Conservation (phyloP, 2,888 invertebrate genomes). For the Drosophila pseudotalamancana region DNA sequence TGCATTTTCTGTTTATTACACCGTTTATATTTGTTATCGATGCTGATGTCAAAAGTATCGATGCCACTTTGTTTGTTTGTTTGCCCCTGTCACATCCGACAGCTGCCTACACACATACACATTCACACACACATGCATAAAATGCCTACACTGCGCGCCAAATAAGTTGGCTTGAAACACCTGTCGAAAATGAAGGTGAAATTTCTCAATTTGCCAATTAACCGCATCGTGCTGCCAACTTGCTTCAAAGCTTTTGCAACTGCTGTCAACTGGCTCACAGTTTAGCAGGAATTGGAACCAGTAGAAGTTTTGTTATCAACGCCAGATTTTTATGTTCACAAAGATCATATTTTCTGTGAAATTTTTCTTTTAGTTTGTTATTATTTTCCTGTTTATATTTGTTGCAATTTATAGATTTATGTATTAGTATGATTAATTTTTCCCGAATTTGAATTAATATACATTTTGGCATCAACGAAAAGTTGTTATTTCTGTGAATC, state of each 20-base stretch:
- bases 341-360: too few species aligned
- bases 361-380: too few species aligned
- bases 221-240: not conserved
- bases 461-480: too few species aligned
- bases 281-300: not conserved
- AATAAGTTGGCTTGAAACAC: not conserved
- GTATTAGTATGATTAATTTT: too few species aligned
- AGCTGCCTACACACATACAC: constrained; percentile 7
- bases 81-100: constrained; percentile 11
- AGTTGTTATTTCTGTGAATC: too few species aligned
- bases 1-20: not conserved
- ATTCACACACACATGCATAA: not conserved
- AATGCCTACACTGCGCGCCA: constrained; percentile 8
- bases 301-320: not conserved
- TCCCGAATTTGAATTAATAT: too few species aligned
- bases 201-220: not conserved
- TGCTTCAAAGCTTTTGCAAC: not conserved
- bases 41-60: constrained; percentile 39
- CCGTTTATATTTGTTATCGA: constrained; percentile 22
- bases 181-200: not conserved
- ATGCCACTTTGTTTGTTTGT: constrained; percentile 30
- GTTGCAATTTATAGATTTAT: too few species aligned
- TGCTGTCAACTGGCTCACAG: not conserved
- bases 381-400: too few species aligned
- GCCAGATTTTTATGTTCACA: too few species aligned